Conservation (phyloP, 2,888 invertebrate species). For the Aplocera efformata region DNA sequence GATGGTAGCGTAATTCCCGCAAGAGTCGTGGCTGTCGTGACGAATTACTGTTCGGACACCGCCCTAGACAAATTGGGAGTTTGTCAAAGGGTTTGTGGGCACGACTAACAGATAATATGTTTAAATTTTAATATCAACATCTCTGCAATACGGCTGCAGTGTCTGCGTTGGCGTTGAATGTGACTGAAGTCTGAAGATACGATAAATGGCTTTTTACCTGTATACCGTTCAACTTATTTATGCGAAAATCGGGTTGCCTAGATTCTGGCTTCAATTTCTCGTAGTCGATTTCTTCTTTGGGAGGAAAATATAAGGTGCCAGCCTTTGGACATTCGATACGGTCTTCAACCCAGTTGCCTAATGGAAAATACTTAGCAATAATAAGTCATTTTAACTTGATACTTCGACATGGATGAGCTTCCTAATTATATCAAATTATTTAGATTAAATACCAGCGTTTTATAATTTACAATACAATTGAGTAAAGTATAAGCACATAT, state of each 20-base stretch:
- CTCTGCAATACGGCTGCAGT: too few species aligned
- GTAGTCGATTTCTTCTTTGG: slow-evolving; percentile 53
- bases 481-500: too few species aligned
- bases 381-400: too few species aligned
- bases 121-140: too few species aligned
- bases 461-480: too few species aligned
- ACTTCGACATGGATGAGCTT: too few species aligned
- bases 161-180: too few species aligned
- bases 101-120: too few species aligned
- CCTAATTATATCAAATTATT: too few species aligned
- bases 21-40: slow-evolving; percentile 64
- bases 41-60: slow-evolving; percentile 54
- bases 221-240: slow-evolving; percentile 56
- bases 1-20: slow-evolving; percentile 71
- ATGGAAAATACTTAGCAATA: slow-evolving; percentile 1
- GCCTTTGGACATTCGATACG: slow-evolving; percentile 58
- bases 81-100: too few species aligned
- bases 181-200: too few species aligned
- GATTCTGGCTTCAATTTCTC: slow-evolving; percentile 55
- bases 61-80: slow-evolving; percentile 56
- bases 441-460: too few species aligned
- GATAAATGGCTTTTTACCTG: slow-evolving; percentile 39
- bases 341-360: slow-evolving; percentile 74
- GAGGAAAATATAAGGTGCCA: slow-evolving; percentile 60
- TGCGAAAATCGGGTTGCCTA: slow-evolving; percentile 56